Conservation (phyloP, 2,797 vertebrate species). For the Darevskia nairensis region DNA sequence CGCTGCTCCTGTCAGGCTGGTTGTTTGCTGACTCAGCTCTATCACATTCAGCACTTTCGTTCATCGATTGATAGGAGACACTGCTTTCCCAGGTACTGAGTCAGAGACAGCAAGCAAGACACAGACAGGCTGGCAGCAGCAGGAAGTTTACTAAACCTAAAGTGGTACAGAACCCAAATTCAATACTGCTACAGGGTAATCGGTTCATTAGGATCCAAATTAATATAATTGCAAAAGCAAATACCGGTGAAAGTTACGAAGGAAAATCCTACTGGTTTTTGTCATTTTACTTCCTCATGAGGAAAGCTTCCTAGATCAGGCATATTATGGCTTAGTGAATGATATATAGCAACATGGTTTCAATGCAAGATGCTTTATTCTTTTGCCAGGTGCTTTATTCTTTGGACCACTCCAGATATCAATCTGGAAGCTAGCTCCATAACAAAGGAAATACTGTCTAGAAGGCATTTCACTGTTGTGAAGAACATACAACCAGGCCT, state of each 20-base stretch:
- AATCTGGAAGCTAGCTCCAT: background rate
- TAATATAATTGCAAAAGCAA: background rate
- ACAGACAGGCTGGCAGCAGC: slow-evolving; percentile 70
- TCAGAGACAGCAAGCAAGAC: slow-evolving; percentile 63
- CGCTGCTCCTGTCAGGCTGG: slow-evolving; percentile 47
- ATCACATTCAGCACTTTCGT: slow-evolving; percentile 69
- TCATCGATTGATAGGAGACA: slow-evolving; percentile 80
- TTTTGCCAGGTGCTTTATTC: background rate
- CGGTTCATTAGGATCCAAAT: slow-evolving; percentile 35
- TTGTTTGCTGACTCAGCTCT: slow-evolving; percentile 67
- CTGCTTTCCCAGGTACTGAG: slow-evolving; percentile 67
- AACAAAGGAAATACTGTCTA: background rate
- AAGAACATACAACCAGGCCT: background rate
- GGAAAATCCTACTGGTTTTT: background rate
- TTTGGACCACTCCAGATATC: background rate
- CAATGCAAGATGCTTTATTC: background rate
- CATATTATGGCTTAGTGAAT: background rate
- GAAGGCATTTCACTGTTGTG: background rate
- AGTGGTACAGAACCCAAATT: slow-evolving; percentile 54
- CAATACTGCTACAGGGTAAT: slow-evolving; percentile 39
- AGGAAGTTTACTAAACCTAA: slow-evolving; percentile 58
- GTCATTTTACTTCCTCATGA: background rate
- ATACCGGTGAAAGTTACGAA: slow-evolving; percentile 23
- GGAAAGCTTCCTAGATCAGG: background rate
- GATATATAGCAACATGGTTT: background rate